These are phyloP conservation scores for Corbicula japonica DNA, from an alignment of 2,888 invertebrate genomes.

Conservation along the genomic window DNA sequence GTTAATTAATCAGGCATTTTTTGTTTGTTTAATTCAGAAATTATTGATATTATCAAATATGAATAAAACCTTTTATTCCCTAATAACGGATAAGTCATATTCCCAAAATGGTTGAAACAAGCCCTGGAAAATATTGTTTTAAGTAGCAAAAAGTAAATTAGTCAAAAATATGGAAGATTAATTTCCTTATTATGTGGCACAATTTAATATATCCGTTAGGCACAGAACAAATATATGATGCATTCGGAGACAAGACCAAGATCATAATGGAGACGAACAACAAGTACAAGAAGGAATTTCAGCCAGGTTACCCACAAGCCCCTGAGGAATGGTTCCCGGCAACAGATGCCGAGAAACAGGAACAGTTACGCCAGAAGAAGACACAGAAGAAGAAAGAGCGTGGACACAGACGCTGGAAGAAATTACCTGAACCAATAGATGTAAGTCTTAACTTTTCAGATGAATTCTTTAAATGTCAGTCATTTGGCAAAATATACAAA, in stretches of 20 bases:
- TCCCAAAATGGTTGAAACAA: no score
- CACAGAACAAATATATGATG: constrained; percentile 76
- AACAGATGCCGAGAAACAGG: constrained; percentile 65
- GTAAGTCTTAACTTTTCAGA: constrained; percentile 77
- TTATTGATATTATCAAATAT: no score
- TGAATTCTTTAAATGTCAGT: no score
- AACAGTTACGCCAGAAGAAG: constrained; percentile 33
- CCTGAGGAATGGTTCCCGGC: constrained; percentile 80
- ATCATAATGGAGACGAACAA: constrained; percentile 81
- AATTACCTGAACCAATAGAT: constrained; percentile 82
- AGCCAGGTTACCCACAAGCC: constrained; percentile 75
- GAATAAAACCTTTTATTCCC: no score
- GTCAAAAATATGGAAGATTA: no score
- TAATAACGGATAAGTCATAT: no score
- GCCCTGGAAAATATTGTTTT: no score
- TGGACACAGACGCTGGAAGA: constrained; percentile 82
- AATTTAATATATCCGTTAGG: constrained; percentile 69
- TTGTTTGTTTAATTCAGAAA: no score
- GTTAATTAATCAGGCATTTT: no score
- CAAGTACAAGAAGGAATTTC: constrained; percentile 81
- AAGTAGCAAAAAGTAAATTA: no score
- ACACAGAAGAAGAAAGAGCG: constrained; percentile 68
- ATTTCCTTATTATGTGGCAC: no score
- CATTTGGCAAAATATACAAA: no score
- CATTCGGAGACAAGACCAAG: constrained; percentile 68